Evolutionary conservation across 2,797 vertebrate genomes (phyloP).

Genomic region (Poeciliopsis paucimaculata): DNA sequence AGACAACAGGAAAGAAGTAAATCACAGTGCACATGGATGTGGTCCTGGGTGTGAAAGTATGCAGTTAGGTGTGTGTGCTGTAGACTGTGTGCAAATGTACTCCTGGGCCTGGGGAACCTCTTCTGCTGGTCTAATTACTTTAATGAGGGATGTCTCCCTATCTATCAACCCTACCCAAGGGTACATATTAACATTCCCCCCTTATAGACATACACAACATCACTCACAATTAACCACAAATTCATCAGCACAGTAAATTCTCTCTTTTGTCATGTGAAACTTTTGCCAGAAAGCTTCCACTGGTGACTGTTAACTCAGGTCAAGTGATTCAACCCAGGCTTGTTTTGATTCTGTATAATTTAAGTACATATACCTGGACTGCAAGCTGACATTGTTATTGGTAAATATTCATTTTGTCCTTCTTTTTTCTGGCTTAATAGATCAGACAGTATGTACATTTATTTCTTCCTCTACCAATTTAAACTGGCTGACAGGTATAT

Average conservation of each 20-base stretch:
- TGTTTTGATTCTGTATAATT: conserved; percentile 37
- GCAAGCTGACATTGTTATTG: conserved; percentile 44
- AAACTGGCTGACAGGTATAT: conserved; percentile 72
- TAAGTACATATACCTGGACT: conserved; percentile 52
- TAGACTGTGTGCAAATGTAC: conserved; percentile 60
- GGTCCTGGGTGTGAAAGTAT: conserved; percentile 58
- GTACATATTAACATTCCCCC: conserved; percentile 75
- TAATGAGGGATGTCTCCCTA: conserved; percentile 74
- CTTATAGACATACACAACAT: conserved; percentile 68
- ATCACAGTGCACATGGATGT: not conserved
- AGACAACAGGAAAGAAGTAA: not conserved
- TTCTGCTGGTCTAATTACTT: conserved; percentile 80
- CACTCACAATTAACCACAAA: conserved; percentile 71
- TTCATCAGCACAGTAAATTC: conserved; percentile 74
- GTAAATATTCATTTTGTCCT: conserved; percentile 57
- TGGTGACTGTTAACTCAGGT: not conserved
- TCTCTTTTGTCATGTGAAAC: conserved; percentile 43
- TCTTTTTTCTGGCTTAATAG: conserved; percentile 30
- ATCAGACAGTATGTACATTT: conserved; percentile 72
- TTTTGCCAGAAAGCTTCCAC: conserved; percentile 41
- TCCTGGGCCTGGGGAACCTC: conserved; percentile 68
- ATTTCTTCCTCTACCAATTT: conserved; percentile 74
- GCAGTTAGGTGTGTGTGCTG: conserved; percentile 44
- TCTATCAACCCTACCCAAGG: conserved; percentile 70
- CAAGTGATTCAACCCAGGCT: conserved; percentile 43